Base-by-base conservation (phyloP, 2,888 invertebrate species). In the Philereme vetulata region DNA sequence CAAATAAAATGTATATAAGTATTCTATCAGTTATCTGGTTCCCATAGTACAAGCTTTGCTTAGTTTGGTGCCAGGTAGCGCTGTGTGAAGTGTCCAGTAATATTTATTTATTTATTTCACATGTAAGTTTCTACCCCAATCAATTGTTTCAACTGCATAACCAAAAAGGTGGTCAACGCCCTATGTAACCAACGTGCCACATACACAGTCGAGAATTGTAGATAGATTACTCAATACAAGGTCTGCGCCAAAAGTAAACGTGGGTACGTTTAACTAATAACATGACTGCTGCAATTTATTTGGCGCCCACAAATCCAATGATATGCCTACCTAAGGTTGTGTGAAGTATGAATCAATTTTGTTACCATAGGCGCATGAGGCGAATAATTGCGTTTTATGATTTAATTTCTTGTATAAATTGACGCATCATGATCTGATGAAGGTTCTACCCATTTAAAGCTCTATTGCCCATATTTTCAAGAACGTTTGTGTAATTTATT, bases 241-340 rank as follows among this genome's bases (percentile, higher is more conserved):
- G 87, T 83, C 85, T 77, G 66, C 76, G 66, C 79, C 81, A 80
- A 80, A 84, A 82, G 78, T 88, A 83, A 86, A 82, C 86, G 21
- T 21, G 21, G 21, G 21, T 21, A 88, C 87, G 85, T 86, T 80
- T 74, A 71, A 79, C 85, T 77, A 66, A 66, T 60, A 68, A 77
- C 72, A 76, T 73, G 78, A 81, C 82, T 78, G 70, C 60, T 77
- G 82, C 77, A 82, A 84, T 84, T 82, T 81, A 77, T 79, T 56
- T 77, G 72, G 79, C 83, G 78, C 85, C 85, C 80, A 85, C 86
- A 70, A 75, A 70, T 60, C 62, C 66, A 60, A 62, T 68, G 60
- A 64, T 70, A 48, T 67, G 64, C 51, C 48, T 53, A 47, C 36
- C 9, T 61, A 53, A 53, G 53, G 46, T 47, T 49, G 51, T 46